Evolutionary conservation across 2,888 invertebrate genomes (phyloP).

Genomic region (Nephrotoma guestfalica): DNA sequence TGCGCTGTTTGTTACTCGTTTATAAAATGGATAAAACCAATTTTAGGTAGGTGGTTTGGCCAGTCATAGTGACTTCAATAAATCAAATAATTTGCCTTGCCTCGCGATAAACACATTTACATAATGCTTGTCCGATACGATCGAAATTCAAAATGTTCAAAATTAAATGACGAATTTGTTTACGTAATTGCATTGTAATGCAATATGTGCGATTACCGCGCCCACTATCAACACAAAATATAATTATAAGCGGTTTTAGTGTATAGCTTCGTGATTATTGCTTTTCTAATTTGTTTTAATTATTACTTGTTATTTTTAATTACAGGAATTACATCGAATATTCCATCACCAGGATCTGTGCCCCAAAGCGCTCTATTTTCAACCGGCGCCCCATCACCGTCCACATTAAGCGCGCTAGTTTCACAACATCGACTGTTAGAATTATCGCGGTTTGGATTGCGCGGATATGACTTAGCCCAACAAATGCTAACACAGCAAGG

Average conservation of each 20-base stretch:
- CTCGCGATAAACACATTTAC: no score
- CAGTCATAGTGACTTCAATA: background rate
- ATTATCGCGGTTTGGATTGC: slow-evolving; percentile 61
- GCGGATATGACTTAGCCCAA: slow-evolving; percentile 82
- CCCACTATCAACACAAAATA: background rate
- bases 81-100: background rate
- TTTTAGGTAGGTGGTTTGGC: background rate
- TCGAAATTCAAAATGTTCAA: background rate
- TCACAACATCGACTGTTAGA: slow-evolving; percentile 70
- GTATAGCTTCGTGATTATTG: background rate
- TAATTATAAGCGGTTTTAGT: background rate
- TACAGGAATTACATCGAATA: slow-evolving; percentile 25
- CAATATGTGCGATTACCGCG: background rate
- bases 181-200: background rate
- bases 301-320: background rate
- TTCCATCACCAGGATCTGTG: slow-evolving; percentile 28
- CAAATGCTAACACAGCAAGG: slow-evolving; percentile 85
- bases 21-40: background rate
- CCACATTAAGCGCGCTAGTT: slow-evolving; percentile 53
- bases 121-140: background rate
- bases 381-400: slow-evolving; percentile 33
- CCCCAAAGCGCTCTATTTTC: slow-evolving; percentile 24
- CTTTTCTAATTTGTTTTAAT: background rate
- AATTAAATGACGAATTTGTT: background rate
- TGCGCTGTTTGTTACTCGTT: background rate